Percentiles rank a stretch among this genome's conserved stretches.
Conservation (phyloP, 2,113 vertebrate genomes). For the Alosa alosa region DNA sequence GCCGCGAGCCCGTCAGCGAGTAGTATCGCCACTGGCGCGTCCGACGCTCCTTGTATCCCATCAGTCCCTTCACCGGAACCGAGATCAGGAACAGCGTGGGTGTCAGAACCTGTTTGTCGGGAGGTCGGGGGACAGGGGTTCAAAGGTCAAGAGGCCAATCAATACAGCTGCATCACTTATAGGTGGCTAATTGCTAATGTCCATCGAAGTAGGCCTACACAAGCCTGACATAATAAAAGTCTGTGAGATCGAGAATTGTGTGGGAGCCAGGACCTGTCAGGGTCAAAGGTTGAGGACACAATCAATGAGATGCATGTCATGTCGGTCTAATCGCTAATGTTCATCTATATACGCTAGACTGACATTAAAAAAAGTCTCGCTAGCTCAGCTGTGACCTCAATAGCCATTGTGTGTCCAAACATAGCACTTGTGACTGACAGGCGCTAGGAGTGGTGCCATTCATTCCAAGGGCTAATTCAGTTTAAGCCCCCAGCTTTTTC, state of each 20-base stretch:
- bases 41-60: conserved; percentile 68
- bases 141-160: background rate
- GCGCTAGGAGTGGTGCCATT: background rate
- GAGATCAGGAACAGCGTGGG: conserved; percentile 77
- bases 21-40: conserved; percentile 76
- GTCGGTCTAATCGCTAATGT: background rate
- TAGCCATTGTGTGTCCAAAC: background rate
- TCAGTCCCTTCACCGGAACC: conserved; percentile 74
- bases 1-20: conserved; percentile 67
- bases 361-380: background rate
- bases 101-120: conserved; percentile 69
- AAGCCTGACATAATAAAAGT: background rate
- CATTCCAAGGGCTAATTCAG: background rate
- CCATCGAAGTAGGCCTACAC: background rate
- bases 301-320: background rate
- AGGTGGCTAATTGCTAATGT: background rate
- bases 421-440: background rate
- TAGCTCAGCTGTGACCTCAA: background rate
- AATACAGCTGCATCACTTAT: background rate
- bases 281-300: background rate
- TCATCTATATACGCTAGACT: background rate
- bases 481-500: background rate
- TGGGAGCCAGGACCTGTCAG: conserved; percentile 62
- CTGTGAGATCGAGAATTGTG: conserved; percentile 54
- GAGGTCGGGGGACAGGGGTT: conserved; percentile 29